Percentiles rank a stretch among this genome's conserved stretches.
Conservation (phyloP, 64 coral and sea anemone genomes). For the Actinia tenebrosa region DNA sequence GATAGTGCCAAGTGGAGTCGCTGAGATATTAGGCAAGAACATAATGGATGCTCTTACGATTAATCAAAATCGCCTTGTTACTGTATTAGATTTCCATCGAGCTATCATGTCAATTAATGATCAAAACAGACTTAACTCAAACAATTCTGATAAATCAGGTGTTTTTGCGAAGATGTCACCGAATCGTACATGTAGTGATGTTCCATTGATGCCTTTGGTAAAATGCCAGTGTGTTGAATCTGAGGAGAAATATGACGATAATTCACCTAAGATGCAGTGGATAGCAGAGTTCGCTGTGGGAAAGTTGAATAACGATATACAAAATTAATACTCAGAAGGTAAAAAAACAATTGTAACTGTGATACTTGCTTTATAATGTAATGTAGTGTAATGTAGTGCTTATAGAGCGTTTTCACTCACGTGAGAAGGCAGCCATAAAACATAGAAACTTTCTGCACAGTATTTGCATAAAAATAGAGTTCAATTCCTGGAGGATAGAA, state of each 20-base stretch:
- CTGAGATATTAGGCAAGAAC: slow-evolving; percentile 12
- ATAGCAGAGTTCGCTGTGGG: slow-evolving; percentile 62
- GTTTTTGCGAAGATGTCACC: slow-evolving; percentile 40
- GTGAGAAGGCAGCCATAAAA: too few species aligned
- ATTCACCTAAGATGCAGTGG: slow-evolving; percentile 42
- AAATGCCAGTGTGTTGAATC: slow-evolving; percentile 46
- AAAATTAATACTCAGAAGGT: slow-evolving; percentile 51
- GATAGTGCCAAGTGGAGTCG: slow-evolving; percentile 38
- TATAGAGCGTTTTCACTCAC: too few species aligned
- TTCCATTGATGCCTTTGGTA: slow-evolving; percentile 37
- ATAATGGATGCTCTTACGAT: too few species aligned
- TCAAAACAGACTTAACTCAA: background rate
- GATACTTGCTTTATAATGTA: too few species aligned
- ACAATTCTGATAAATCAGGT: background rate
- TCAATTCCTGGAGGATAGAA: too few species aligned
- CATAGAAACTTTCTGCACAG: too few species aligned
- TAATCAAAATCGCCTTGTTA: slow-evolving; percentile 55
- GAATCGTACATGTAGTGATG: slow-evolving; percentile 50
- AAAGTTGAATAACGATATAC: slow-evolving; percentile 52
- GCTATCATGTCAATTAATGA: slow-evolving; percentile 43
- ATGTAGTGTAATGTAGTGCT: too few species aligned
- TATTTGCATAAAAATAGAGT: too few species aligned
- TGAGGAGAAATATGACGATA: slow-evolving; percentile 27
- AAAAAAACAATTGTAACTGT: background rate
- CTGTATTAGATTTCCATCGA: slow-evolving; percentile 37